Percentiles rank a stretch among this genome's conserved stretches.
Conservation (phyloP, 2,113 vertebrate genomes). For the Macrotis lagotis region DNA sequence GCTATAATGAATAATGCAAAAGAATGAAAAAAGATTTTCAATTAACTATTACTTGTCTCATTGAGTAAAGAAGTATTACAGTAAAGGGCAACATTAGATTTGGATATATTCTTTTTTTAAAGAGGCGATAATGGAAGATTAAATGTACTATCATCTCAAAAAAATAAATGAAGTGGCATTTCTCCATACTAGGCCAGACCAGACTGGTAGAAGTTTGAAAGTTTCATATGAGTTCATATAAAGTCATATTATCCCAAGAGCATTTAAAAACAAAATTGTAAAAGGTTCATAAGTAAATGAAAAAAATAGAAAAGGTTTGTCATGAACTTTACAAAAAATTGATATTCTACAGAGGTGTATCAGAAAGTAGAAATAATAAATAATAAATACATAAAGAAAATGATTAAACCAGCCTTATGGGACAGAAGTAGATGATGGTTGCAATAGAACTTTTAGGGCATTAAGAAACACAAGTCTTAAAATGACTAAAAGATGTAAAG, state of each 20-base stretch:
- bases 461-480: no score
- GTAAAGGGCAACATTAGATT: not conserved
- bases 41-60: not conserved
- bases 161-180: not conserved
- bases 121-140: not conserved
- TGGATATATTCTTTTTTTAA: not conserved
- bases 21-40: not conserved
- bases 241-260: not conserved
- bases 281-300: no score
- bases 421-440: no score
- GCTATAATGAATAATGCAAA: not conserved
- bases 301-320: no score
- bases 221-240: not conserved
- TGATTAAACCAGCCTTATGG: no score
- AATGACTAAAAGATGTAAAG: no score
- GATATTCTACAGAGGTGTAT: no score
- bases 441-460: no score
- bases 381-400: no score
- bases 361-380: no score
- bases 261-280: not conserved
- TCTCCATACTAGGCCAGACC: not conserved
- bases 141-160: not conserved
- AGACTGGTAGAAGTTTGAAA: not conserved
- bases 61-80: not conserved
- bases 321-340: no score